These are phyloP conservation scores for Linurgus olivaceus DNA, from an alignment of 2,797 vertebrate species.

Conservation along the genomic window DNA sequence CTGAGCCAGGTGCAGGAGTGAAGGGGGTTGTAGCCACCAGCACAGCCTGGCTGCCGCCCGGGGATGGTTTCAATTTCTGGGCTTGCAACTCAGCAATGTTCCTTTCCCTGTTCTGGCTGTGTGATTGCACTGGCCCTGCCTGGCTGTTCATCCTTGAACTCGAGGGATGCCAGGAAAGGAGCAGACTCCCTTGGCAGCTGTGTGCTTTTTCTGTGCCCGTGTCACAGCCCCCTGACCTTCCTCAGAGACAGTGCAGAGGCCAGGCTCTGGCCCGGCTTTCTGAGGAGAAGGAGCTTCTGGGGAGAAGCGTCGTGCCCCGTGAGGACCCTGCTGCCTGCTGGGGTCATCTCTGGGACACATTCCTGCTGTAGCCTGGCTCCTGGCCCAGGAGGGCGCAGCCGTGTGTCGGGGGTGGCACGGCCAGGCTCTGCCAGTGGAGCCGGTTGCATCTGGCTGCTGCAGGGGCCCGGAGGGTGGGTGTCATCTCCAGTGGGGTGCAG, in stretches of 20 bases:
- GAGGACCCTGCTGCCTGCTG: not conserved
- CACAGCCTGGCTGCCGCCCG: not conserved
- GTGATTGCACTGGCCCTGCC: not conserved
- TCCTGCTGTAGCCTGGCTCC: too few species aligned
- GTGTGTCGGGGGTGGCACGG: fast-evolving
- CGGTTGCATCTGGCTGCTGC: fast-evolving
- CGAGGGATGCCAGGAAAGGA: not conserved
- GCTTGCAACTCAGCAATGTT: not conserved
- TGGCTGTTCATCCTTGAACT: not conserved
- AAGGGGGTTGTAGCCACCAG: not conserved
- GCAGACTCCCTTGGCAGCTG: not conserved
- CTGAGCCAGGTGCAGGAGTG: not conserved
- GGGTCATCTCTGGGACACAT: not conserved
- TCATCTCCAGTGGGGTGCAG: not conserved
- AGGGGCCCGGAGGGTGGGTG: fast-evolving
- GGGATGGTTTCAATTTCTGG: not conserved
- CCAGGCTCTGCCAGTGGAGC: not conserved
- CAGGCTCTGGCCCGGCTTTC: not conserved
- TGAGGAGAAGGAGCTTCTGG: not conserved
- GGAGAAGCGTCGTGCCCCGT: not conserved
- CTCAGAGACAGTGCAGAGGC: not conserved
- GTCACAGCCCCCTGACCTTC: fast-evolving
- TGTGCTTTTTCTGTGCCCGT: not conserved
- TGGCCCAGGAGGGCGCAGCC: not conserved
- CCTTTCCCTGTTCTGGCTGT: not conserved